Evolutionary conservation across 2,113 vertebrate species (phyloP).

Genomic region (Hemiprocne comata): DNA sequence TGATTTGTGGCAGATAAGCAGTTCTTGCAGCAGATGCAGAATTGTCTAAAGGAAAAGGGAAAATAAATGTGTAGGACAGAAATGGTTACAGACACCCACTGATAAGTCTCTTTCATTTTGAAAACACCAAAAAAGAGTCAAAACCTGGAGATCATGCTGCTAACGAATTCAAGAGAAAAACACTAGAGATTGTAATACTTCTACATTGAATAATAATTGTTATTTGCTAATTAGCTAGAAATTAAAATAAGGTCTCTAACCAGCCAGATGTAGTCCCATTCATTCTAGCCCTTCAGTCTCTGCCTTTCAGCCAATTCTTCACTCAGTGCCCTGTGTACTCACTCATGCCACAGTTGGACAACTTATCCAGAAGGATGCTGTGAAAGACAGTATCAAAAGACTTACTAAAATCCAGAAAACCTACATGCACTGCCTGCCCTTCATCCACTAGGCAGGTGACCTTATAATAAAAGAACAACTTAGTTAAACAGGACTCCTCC

Average conservation of each 20-base stretch:
- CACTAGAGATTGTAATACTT: not conserved
- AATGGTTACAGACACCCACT: accelerated
- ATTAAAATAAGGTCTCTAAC: not conserved
- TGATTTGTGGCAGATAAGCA: not conserved
- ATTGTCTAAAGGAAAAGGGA: not conserved
- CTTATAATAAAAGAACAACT: too few species aligned
- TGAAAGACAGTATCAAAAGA: too few species aligned
- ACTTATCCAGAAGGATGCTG: too few species aligned
- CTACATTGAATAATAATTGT: not conserved
- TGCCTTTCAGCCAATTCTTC: too few species aligned
- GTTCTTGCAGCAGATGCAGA: not conserved
- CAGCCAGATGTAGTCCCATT: too few species aligned
- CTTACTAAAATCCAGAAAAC: too few species aligned
- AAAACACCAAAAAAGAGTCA: not conserved
- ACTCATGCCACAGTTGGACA: too few species aligned
- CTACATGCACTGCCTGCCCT: too few species aligned
- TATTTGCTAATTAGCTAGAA: not conserved
- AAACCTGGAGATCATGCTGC: not conserved
- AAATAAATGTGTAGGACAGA: not conserved
- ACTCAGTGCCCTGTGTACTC: too few species aligned
- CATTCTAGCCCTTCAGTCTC: too few species aligned
- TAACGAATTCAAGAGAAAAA: not conserved
- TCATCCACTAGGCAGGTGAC: too few species aligned
- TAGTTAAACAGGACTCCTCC: too few species aligned
- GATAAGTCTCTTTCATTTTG: not conserved